Evolutionary conservation across 2,888 invertebrate genomes (phyloP), one percentile per base, ranked within the genome.

Genomic region (Bombylius major): DNA sequence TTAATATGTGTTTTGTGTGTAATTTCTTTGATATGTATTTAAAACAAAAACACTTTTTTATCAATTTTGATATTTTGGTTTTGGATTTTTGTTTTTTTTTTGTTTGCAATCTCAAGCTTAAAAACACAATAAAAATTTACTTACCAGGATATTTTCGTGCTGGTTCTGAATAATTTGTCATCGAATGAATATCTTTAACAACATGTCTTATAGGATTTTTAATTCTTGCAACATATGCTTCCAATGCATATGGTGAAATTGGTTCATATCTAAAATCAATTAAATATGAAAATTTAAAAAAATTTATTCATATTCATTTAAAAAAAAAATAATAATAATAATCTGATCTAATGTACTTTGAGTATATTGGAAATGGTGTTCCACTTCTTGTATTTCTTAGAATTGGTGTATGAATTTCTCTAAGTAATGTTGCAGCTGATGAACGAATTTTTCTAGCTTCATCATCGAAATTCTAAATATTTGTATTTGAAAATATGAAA

Each of bases 381-480:
- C 80, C 69, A 57, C 82, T 78, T 62, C 79, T 78, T 50, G 84
- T 82, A 63, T 88, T 82, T 54, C 88, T 83, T 55, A 86, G 84
- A 57, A 89, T 82, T 59, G 86, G 85, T 48, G 84, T 80, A 68
- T 89, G 86, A 63, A 89, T 81, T 64, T 85, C 82, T 65, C 82
- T 82, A 63, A 90, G 77, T 55, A 90, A 78, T 56, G 86, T 79
- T 64, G 84, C 82, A 51, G 89, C 84, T 67, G 86, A 84, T 53
- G 88, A 84, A 64, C 89, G 83, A 70, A 91, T 90, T 65, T 84
- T 81, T 68, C 84, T 83, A 62, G 86, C 84, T 75, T 90, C 89
- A 71, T 88, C 88, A 71, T 88, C 85, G 75, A 90, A 91, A 64
- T 81, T 80, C 90, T 91, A 79, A 53, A 57, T 54, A 33, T 34